These are phyloP conservation scores for Leptura quadrifasciata DNA, from an alignment of 2,888 invertebrate genomes.

Conservation along the genomic window DNA sequence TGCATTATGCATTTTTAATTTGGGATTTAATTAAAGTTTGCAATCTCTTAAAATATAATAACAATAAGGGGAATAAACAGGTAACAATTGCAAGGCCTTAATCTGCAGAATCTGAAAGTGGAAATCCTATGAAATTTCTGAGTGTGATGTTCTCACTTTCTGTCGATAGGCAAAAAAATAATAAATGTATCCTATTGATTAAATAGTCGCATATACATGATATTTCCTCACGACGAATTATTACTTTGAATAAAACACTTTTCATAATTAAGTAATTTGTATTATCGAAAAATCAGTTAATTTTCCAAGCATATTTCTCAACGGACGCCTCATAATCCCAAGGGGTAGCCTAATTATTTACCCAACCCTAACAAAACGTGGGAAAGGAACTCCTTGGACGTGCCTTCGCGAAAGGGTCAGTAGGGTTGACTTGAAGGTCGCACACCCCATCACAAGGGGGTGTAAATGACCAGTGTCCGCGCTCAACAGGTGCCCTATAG, in stretches of 20 bases:
- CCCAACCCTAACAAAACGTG: slow-evolving; percentile 30
- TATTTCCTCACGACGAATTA: not conserved
- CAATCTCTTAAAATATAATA: too few relatives aligned
- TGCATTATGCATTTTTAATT: too few relatives aligned
- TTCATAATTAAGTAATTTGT: not conserved
- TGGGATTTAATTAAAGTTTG: too few relatives aligned
- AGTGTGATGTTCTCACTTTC: too few relatives aligned
- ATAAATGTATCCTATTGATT: too few relatives aligned
- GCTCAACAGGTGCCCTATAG: slow-evolving; percentile 39
- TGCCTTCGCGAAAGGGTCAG: slow-evolving; percentile 49
- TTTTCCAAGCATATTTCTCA: not conserved
- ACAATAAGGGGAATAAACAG: too few relatives aligned
- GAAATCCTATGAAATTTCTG: too few relatives aligned
- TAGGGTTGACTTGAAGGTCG: slow-evolving; percentile 46
- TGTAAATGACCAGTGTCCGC: slow-evolving; percentile 49
- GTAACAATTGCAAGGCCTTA: too few relatives aligned
- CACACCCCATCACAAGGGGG: slow-evolving; percentile 45
- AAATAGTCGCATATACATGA: too few relatives aligned
- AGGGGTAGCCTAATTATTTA: slow-evolving; percentile 37
- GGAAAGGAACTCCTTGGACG: slow-evolving; percentile 42
- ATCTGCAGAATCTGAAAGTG: too few relatives aligned
- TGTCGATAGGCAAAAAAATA: too few relatives aligned
- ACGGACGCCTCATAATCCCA: not conserved
- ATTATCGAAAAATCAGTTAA: slow-evolving; percentile 1
- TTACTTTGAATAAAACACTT: not conserved